Evolutionary conservation across 2,797 vertebrate genomes (phyloP).

Genomic region (Tinamus major): DNA sequence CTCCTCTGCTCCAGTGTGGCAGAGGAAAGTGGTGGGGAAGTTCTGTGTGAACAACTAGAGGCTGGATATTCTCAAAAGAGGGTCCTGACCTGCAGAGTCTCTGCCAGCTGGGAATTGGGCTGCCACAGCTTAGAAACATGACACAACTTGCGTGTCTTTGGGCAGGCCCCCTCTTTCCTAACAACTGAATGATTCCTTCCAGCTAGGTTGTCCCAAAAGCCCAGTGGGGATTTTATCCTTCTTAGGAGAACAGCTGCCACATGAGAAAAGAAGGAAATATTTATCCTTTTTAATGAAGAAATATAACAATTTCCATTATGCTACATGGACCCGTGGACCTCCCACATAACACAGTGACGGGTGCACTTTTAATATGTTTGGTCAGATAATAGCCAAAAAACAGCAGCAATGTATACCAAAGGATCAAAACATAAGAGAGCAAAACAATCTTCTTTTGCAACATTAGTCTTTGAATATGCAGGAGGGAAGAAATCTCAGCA

Average conservation of each 20-base stretch:
- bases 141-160: background rate
- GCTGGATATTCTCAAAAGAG: constrained; percentile 3
- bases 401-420: constrained; percentile 8
- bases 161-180: background rate
- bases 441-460: constrained; percentile 30
- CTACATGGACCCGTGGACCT: constrained; percentile 39
- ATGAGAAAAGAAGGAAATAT: constrained; percentile 55
- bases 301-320: constrained; percentile 54
- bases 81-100: background rate
- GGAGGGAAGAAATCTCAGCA: constrained; percentile 7
- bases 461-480: background rate
- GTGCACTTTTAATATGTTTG: background rate
- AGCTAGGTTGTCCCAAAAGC: constrained; percentile 26
- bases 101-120: background rate
- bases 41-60: background rate
- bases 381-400: background rate
- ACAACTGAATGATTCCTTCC: background rate
- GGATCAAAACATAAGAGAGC: constrained; percentile 1
- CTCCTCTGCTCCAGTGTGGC: background rate
- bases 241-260: constrained; percentile 45
- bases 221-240: constrained; percentile 7
- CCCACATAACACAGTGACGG: background rate
- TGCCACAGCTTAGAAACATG: background rate
- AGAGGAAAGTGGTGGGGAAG: background rate
- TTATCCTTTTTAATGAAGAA: constrained; percentile 60